phyloP scores from a whole-genome alignment of 2,888 invertebrate species.

The Athalia rosae region DNA sequence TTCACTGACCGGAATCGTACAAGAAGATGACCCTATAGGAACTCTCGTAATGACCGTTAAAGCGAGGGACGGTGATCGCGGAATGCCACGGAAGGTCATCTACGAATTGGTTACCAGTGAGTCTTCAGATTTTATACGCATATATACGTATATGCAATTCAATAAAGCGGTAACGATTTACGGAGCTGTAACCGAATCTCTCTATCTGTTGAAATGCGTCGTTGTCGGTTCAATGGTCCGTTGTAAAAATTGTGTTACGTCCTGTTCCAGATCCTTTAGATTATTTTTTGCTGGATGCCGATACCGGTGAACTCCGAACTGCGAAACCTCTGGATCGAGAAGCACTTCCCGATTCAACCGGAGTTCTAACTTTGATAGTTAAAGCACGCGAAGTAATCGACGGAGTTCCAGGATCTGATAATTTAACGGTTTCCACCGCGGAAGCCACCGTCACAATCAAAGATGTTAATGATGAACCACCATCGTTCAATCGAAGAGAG shows the following conservation, averaged over 20 bases:
- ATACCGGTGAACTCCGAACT: constrained; percentile 87
- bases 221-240: background rate
- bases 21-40: constrained; percentile 90
- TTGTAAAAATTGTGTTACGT: too few species aligned
- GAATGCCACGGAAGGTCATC: constrained; percentile 85
- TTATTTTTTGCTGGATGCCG: constrained; percentile 87
- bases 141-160: constrained; percentile 8
- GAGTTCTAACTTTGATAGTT: constrained; percentile 85
- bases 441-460: constrained; percentile 88
- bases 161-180: constrained; percentile 16
- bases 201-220: too few species aligned
- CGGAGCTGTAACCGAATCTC: background rate
- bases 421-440: constrained; percentile 81
- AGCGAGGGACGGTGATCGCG: constrained; percentile 90
- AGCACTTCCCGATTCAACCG: constrained; percentile 85
- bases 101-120: constrained; percentile 88
- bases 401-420: constrained; percentile 81
- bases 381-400: constrained; percentile 88
- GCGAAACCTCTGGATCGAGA: constrained; percentile 91
- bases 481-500: constrained; percentile 87
- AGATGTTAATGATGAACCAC: constrained; percentile 93
- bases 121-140: constrained; percentile 63
- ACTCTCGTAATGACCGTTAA: constrained; percentile 86
- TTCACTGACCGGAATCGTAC: constrained; percentile 84
- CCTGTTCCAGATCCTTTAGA: constrained; percentile 85